Base-by-base conservation (phyloP, 1,140 invertebrate species). In the Pseudobourletiella spinata region DNA sequence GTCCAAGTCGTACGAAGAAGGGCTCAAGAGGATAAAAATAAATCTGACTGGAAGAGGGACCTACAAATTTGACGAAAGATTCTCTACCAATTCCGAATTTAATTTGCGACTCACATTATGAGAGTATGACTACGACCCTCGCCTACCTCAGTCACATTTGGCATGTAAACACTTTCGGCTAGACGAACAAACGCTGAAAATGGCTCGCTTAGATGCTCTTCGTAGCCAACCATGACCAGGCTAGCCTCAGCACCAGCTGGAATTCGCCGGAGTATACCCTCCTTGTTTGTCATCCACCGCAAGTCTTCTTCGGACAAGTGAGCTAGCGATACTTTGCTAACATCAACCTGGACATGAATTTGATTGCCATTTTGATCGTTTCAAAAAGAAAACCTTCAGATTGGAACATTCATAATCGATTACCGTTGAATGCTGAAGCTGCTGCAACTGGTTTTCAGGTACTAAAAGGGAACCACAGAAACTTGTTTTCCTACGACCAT, bases 11-110 rank as follows among this genome's bases (percentile, higher is more conserved):
- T 84, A 81, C 58, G 84, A 82, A n/a, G 79, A 80, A 0, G 95
- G 94, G 0, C 94, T 94, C 51, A 98, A 77, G 1, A 97, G 78
- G 15, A 95, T 86, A 72, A 97, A 97, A 76, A 98, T 82, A 72
- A 98, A 98, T 43, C 94, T 80, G 4, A 95, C 88, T 1, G 94
- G 93, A 61, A 97, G 86, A 1, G 87, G 87, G 1, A 95, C 88
- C 75, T 83, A 64, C 59, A n/a, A n/a, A n/a, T n/a, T n/a, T n/a
- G n/a, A n/a, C n/a, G n/a, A n/a, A n/a, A n/a, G n/a, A n/a, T n/a
- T n/a, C n/a, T n/a, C n/a, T n/a, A n/a, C n/a, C n/a, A n/a, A n/a
- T n/a, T n/a, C n/a, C n/a, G n/a, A n/a, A n/a, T n/a, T n/a, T n/a
- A n/a, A n/a, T n/a, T n/a, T n/a, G n/a, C n/a, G n/a, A n/a, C n/a